Evolutionary conservation across 1,140 invertebrate species (phyloP), one percentile per base, ranked within the genome.

Genomic region (Drosophila azteca): DNA sequence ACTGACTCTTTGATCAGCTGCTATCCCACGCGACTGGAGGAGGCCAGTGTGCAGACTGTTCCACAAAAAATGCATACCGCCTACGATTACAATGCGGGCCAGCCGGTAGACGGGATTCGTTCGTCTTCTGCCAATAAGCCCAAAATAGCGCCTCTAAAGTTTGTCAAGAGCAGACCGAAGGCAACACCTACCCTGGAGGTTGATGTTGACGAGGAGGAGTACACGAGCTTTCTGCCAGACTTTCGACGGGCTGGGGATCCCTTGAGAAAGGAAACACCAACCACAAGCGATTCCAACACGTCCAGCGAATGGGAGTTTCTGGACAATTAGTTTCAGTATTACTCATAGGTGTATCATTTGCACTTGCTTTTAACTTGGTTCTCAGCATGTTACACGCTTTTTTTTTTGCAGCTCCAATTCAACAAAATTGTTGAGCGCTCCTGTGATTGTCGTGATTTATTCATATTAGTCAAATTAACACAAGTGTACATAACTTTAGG

Each of bases 291-390:
- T 44, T 91, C 90, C 2, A 90, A 71, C 48, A 83, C 83, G 17
- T 91, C 90, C 43, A 91, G 87, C 62, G 90, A 91, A 68, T 91
- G 90, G 90, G 90, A 91, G 57, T 91, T 91, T 48, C 45, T 91
- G 46, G 90, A 91, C 65, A 91, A 91, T 45, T 91, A 75, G 60
- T 43, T 46, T 0, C 48, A 61, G 78, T 70, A 74, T 77, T 85
- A 58, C 24, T 13, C 13, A 45, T 50, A 59, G 62, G 50, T 39
- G 35, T 39, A 39, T 39, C 46, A 54, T 61, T 62, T 31, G 24
- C 17, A 29, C 39, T 41, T 53, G 50, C 61, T 15, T 61, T 58
- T 17, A 15, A 20, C 51, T 52, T 15, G 17, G 44, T 55, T 46
- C 63, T 22, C 9, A 39, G 75, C 63, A 67, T 54, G 31, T 43